These are phyloP conservation scores for Plemyria rubiginata DNA, from an alignment of 2,888 invertebrate species.

Conservation along the genomic window DNA sequence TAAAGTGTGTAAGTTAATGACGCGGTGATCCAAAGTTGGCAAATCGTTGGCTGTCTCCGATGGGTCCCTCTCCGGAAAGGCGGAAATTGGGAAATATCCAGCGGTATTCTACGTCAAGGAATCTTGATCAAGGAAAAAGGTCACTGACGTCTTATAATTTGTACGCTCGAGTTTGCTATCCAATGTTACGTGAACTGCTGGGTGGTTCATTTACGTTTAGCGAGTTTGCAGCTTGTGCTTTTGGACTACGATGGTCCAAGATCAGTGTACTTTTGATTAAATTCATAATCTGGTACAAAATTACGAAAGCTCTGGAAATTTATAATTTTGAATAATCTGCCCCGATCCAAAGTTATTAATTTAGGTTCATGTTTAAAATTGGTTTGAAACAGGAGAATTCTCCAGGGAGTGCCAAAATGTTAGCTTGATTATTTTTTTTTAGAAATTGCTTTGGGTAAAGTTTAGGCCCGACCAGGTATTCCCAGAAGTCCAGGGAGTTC, in stretches of 20 bases:
- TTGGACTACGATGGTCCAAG: background rate
- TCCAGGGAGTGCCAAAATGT: constrained; percentile 43
- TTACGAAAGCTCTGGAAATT: constrained; percentile 10
- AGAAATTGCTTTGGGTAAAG: constrained; percentile 55
- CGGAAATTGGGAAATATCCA: constrained; percentile 70
- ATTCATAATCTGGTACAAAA: background rate
- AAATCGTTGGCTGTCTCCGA: constrained; percentile 70
- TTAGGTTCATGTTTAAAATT: constrained; percentile 37
- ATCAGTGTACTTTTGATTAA: background rate
- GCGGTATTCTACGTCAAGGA: constrained; percentile 49
- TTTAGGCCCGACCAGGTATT: constrained; percentile 57
- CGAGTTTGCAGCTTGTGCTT: background rate
- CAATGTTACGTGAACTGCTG: background rate
- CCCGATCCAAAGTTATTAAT: constrained; percentile 17
- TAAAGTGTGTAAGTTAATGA: constrained; percentile 44
- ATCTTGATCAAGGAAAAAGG: constrained; percentile 48
- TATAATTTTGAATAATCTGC: constrained; percentile 16
- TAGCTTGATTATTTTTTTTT: constrained; percentile 56
- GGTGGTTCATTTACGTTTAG: background rate
- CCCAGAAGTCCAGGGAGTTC: constrained; percentile 46
- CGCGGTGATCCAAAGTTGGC: constrained; percentile 64
- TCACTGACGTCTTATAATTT: constrained; percentile 38
- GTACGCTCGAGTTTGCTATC: constrained; percentile 24
- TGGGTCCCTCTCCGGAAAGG: constrained; percentile 62
- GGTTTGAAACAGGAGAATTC: constrained; percentile 33